Percentiles rank a stretch among this genome's conserved stretches.
Conservation (phyloP, 1,140 invertebrate species). For the Drosophila gunungcola region DNA sequence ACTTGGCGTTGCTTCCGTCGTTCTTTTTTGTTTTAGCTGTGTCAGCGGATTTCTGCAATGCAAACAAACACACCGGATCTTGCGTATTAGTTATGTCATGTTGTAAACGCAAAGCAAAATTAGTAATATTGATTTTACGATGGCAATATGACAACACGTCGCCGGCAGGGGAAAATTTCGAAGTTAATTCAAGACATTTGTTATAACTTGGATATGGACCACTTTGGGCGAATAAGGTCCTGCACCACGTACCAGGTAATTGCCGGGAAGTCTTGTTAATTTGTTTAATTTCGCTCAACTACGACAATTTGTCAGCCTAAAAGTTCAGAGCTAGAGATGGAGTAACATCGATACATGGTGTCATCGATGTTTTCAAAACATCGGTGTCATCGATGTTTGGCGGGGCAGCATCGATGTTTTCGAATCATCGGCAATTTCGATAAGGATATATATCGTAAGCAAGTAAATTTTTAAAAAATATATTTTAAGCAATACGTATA, state of each 20-base stretch:
- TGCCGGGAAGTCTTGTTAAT: constrained; percentile 14
- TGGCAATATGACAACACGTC: constrained; percentile 51
- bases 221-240: too few relatives aligned
- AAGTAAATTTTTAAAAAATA: too few relatives aligned
- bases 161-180: not conserved
- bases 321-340: not conserved
- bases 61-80: constrained; percentile 4
- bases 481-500: too few relatives aligned
- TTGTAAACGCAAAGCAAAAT: constrained; percentile 67
- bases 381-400: too few relatives aligned
- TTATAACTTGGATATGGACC: not conserved
- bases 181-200: too few relatives aligned
- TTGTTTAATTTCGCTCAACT: constrained; percentile 23
- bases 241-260: constrained; percentile 27
- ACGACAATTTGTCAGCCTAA: not conserved
- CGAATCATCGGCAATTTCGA: too few relatives aligned
- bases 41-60: constrained; percentile 28
- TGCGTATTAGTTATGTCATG: constrained; percentile 69
- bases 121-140: constrained; percentile 77
- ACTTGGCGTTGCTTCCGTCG: constrained; percentile 25
- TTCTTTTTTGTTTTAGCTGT: constrained; percentile 17
- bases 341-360: too few relatives aligned
- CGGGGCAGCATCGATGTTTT: too few relatives aligned
- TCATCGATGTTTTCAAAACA: too few relatives aligned
- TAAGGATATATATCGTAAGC: too few relatives aligned